Conservation (phyloP, 2,797 vertebrate species). For the Acanthurus lineatus region DNA sequence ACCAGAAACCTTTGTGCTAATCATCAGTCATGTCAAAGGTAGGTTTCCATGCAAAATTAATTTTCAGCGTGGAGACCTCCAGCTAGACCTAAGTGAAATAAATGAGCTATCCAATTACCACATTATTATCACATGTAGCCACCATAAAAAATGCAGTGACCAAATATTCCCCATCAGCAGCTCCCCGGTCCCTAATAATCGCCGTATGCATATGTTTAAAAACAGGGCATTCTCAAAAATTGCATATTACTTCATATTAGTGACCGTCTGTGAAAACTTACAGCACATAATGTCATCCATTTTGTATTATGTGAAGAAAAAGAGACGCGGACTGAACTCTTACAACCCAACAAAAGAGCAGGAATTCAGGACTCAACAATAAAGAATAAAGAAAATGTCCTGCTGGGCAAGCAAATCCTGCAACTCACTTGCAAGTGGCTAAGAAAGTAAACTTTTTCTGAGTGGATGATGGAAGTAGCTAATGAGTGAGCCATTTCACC, state of each 20-base stretch:
- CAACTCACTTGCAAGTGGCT: too few species aligned
- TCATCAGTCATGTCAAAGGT: constrained; percentile 74
- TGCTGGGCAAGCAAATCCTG: too few species aligned
- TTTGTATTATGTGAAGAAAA: constrained; percentile 30
- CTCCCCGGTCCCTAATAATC: constrained; percentile 14
- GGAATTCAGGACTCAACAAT: constrained; percentile 2
- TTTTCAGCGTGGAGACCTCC: constrained; percentile 74
- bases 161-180: constrained; percentile 41
- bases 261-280: neutral
- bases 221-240: neutral
- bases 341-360: neutral
- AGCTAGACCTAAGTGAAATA: constrained; percentile 76
- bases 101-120: constrained; percentile 80
- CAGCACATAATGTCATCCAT: neutral
- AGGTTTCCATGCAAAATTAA: constrained; percentile 71
- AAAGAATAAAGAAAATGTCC: too few species aligned
- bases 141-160: constrained; percentile 28
- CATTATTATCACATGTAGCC: constrained; percentile 74
- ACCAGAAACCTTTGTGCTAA: constrained; percentile 58
- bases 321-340: constrained; percentile 6
- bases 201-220: constrained; percentile 18
- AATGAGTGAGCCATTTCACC: too few species aligned
- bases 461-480: too few species aligned
- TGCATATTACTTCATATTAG: constrained; percentile 38
- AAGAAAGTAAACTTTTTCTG: too few species aligned